Base-by-base conservation (phyloP, 2,113 vertebrate genomes). In the Hiodon alosoides region DNA sequence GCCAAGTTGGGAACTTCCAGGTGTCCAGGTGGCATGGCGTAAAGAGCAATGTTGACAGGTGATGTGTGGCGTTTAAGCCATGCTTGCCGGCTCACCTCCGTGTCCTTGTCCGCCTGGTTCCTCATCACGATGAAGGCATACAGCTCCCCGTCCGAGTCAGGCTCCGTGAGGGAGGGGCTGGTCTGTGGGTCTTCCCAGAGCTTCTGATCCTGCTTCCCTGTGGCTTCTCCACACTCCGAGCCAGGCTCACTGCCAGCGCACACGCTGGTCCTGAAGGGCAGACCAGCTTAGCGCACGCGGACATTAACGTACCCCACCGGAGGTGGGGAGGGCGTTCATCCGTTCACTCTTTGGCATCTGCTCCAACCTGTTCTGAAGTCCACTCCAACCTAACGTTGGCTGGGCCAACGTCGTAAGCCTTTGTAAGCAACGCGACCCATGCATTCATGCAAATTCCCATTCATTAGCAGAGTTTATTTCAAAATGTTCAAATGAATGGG, bases 21-120 rank as follows among this genome's bases (percentile, higher is more conserved):
- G 31, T 31, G 31, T 31, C 31, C 31, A 31, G 31, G 31, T 31
- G 31, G 31, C 31, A 31, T 31, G 31, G 31, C 31, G 8, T 5
- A 5, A 51, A 4, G 65, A 16, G 4, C 67, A 47, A 57, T 50
- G 16, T 50, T 61, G 46, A n/a, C 11, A 5, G 60, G 59, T 62
- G 47, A 10, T 72, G 71, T 52, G 13, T 72, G 0, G 2, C 11
- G 31, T 58, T 58, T 13, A 50, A 6, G n/a, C 3, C 6, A 2
- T 31, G 4, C 5, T 3, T 5, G 70, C 8, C 14, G 61, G 9
- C 58, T 87, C 80, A 94, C 92, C 92, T 94, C 92, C 0, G 93
- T 93, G 80, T 92, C 90, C 72, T 86, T 90, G 81, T 89, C 89
- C 85, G 90, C 86, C 83, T 90, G 89, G 75, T 90, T 91, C 74